Evolutionary conservation across 1,140 invertebrate genomes (phyloP), one percentile per base, ranked within the genome.

Genomic region (Physella acuta): DNA sequence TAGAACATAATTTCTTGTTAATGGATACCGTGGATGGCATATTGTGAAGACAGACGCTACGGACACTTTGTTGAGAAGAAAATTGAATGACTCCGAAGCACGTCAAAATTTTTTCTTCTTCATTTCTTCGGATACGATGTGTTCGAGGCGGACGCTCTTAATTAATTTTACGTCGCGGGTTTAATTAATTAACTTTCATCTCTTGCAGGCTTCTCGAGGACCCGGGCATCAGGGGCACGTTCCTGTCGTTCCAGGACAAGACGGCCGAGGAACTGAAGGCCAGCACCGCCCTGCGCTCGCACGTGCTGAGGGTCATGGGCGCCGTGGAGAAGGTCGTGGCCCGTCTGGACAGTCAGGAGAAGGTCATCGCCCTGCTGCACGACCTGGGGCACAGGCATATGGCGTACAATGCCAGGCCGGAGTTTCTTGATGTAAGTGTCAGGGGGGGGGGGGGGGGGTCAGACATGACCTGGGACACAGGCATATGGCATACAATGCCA

Each of bases 401-500:
- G 66, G 30, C 4, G 20, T 68, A 68, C 56, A 68, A 68, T 37
- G 66, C 66, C 1, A 58, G 64, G 8, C 66, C 66, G 11, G 66
- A 68, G 39, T 68, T 68, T 30, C 30, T 68, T 11, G 66, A 68
- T 36, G 66, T 68, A 51, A 68, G 66, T 68, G 39, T 26, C 24
- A 4, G 31, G 8, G 20, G 8, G 8, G 20, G 39, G 8, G 39
- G 39, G 8, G n/a, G n/a, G n/a, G n/a, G n/a, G n/a, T n/a, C n/a
- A n/a, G n/a, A 11, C 66, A 68, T 28, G 55, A 68, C 39, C 66
- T 68, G 33, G 66, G 66, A 5, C 66, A 68, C 36, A 59, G 56
- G 36, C 66, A 68, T 37, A 34, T 68, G 66, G 30, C 4, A 8
- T 68, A 68, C 56, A 68, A 68, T 37, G 66, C 66, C 1, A 58